Conservation (phyloP, 2,888 invertebrate species). For the Eugnorisma glareosa region DNA sequence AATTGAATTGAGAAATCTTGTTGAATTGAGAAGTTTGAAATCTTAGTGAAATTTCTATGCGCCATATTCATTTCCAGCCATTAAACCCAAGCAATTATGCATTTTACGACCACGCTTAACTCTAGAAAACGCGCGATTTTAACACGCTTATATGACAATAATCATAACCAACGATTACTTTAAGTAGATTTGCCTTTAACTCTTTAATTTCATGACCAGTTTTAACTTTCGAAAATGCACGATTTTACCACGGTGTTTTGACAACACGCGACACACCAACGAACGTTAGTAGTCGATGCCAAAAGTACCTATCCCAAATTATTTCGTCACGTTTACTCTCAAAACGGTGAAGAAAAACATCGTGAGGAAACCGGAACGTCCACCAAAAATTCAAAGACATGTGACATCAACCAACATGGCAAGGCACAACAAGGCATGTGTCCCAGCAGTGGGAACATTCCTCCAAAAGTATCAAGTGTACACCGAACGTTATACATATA, state of each 20-base stretch:
- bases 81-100: neutral
- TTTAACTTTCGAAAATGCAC: neutral
- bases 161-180: neutral
- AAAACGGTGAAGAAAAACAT: neutral
- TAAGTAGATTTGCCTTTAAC: neutral
- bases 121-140: neutral
- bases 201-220: neutral
- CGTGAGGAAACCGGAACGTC: neutral
- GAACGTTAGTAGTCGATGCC: neutral
- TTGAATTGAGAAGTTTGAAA: too few relatives aligned
- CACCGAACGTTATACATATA: neutral
- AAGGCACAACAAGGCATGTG: too few relatives aligned
- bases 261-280: too few relatives aligned
- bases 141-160: neutral
- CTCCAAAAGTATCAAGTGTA: conserved; percentile 1
- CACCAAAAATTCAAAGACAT: neutral
- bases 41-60: neutral
- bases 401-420: neutral
- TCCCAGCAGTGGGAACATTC: neutral
- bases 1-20: too few relatives aligned
- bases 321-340: neutral
- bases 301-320: neutral
- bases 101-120: neutral
- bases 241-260: too few relatives aligned
- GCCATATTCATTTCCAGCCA: neutral